Evolutionary conservation across 2,888 invertebrate species (phyloP).

Genomic region (Drosophila infuscata): DNA sequence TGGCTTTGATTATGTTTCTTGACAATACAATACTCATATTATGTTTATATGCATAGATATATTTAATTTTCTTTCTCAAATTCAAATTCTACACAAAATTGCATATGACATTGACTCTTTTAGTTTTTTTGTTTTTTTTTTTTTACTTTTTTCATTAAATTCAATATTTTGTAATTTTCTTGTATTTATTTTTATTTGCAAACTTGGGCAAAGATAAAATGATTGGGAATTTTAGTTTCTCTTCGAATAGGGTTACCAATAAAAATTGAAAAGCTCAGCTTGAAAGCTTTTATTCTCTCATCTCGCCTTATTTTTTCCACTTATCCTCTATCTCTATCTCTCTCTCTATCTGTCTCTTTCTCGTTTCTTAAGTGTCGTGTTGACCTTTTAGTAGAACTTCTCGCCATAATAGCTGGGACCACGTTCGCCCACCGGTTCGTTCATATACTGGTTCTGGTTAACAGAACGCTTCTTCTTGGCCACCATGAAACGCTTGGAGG

Average conservation of each 20-base stretch:
- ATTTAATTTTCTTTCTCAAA: conserved; percentile 38
- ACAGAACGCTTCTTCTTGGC: conserved; percentile 84
- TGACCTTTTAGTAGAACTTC: conserved; percentile 75
- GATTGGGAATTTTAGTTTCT: conserved; percentile 23
- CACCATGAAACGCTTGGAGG: conserved; percentile 84
- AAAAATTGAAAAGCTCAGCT: conserved; percentile 49
- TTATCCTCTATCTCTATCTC: not conserved
- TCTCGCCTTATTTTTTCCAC: not conserved
- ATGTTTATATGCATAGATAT: conserved; percentile 42
- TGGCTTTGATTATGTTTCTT: conserved; percentile 73
- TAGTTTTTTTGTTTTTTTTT: conserved; percentile 3
- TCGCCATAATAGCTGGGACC: conserved; percentile 78
- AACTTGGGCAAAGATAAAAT: conserved; percentile 40
- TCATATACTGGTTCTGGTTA: conserved; percentile 74
- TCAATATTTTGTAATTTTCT: conserved; percentile 19
- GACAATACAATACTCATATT: conserved; percentile 53
- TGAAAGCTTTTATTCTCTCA: conserved; percentile 41
- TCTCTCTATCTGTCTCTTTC: not conserved
- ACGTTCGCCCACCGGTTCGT: conserved; percentile 78
- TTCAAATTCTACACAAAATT: conserved; percentile 70
- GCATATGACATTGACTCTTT: conserved; percentile 58
- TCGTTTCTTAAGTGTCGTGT: not conserved
- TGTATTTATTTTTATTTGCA: conserved; percentile 29
- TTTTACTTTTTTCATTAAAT: conserved; percentile 27
- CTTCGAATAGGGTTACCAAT: conserved; percentile 39